Percentiles rank a stretch among this genome's conserved stretches.
Evolutionary conservation across 2,113 vertebrate species (phyloP).

Genomic region (Caretta caretta): DNA sequence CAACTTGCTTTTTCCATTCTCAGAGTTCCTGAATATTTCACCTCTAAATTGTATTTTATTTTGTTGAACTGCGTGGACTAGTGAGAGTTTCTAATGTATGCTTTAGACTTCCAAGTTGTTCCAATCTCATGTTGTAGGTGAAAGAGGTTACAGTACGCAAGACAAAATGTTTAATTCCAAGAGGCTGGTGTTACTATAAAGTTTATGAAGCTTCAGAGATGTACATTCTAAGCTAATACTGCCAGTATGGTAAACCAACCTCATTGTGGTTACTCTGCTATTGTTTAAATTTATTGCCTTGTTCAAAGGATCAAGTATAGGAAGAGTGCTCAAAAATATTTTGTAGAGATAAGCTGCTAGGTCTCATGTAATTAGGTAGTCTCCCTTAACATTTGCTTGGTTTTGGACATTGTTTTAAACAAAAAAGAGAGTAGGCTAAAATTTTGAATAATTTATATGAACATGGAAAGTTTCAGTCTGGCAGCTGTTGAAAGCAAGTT

Average conservation of each 20-base stretch:
- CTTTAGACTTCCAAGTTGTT: neutral
- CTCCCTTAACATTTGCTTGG: neutral
- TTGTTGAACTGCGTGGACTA: neutral
- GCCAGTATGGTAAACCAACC: fast-evolving
- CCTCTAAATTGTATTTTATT: neutral
- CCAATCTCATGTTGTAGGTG: neutral
- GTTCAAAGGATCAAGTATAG: neutral
- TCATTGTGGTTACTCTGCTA: fast-evolving
- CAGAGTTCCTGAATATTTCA: neutral
- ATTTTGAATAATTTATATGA: neutral
- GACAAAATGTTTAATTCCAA: neutral
- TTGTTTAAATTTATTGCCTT: fast-evolving
- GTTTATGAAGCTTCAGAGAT: neutral
- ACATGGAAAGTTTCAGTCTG: neutral
- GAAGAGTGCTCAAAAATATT: neutral
- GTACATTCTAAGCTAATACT: neutral
- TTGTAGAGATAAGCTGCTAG: neutral
- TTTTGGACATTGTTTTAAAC: neutral
- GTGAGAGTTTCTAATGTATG: fast-evolving
- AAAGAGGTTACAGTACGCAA: neutral
- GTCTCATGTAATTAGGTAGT: neutral
- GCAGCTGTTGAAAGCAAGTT: neutral
- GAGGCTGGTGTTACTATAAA: fast-evolving
- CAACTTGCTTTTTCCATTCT: neutral
- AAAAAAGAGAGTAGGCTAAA: neutral